Evolutionary conservation across 2,888 invertebrate genomes (phyloP).

Genomic region (Nasonovia ribisnigri): DNA sequence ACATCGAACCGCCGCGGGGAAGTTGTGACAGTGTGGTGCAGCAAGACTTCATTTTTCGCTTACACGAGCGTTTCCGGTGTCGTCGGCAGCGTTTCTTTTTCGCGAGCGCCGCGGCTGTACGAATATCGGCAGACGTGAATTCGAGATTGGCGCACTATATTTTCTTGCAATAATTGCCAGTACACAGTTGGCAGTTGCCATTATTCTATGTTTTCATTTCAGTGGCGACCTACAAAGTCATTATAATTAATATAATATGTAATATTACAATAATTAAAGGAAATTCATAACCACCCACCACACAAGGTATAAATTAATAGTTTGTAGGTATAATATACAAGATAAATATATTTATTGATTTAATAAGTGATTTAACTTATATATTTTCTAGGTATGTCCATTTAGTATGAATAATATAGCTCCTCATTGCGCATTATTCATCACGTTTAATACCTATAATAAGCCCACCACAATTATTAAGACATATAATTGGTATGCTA

Average conservation of each 20-base stretch:
- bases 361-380: neutral
- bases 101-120: neutral
- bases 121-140: neutral
- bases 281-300: neutral
- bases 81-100: conserved; percentile 19
- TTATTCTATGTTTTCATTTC: neutral
- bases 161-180: neutral
- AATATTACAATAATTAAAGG: neutral
- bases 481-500: neutral
- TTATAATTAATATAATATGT: neutral
- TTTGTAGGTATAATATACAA: neutral
- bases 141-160: neutral
- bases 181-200: neutral
- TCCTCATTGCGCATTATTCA: neutral
- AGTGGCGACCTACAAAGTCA: neutral
- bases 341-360: neutral
- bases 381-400: neutral
- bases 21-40: neutral
- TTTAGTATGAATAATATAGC: neutral
- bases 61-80: conserved; percentile 39
- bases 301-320: neutral
- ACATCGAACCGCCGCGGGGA: neutral
- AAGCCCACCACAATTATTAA: neutral
- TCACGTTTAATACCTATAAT: neutral
- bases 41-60: conserved; percentile 52